phyloP scores from a whole-genome alignment of 1,140 invertebrate species.

The Lasaia peninsularis region DNA sequence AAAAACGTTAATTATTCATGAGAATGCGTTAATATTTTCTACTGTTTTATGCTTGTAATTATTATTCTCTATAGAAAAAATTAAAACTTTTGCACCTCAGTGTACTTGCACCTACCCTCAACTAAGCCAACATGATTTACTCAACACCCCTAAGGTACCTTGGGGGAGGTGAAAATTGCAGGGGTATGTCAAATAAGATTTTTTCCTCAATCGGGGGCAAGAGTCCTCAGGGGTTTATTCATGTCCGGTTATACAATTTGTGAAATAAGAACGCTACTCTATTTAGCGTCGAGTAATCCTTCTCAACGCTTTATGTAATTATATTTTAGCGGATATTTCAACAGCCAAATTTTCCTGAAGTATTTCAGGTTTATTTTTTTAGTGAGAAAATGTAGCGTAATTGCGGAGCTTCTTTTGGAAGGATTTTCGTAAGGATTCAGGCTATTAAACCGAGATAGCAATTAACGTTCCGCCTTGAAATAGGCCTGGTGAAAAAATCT shows the following conservation, averaged over 20 bases:
- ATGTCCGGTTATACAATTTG: constrained; percentile 65
- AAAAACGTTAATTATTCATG: no score
- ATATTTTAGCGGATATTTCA: constrained; percentile 7
- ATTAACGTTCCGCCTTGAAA: no score
- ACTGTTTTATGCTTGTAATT: no score
- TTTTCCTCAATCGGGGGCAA: constrained; percentile 64
- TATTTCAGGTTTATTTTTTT: constrained; percentile 5
- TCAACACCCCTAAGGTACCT: constrained; percentile 15
- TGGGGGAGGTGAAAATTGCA: constrained; percentile 55
- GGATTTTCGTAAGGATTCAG: not conserved
- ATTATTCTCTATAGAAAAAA: no score
- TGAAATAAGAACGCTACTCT: constrained; percentile 36
- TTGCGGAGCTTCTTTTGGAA: not conserved
- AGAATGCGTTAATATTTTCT: no score
- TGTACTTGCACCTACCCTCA: constrained; percentile 9
- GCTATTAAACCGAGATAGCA: no score
- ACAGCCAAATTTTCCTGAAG: not conserved
- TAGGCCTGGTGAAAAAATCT: no score
- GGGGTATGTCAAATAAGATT: constrained; percentile 70
- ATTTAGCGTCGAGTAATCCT: constrained; percentile 21
- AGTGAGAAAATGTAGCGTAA: not conserved
- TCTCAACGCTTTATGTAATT: constrained; percentile 12
- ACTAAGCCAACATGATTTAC: constrained; percentile 24
- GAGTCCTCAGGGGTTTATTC: constrained; percentile 31
- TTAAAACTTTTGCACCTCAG: not conserved